Evolutionary conservation across 1,140 invertebrate genomes (phyloP), one percentile per base, ranked within the genome.

Genomic region (Oedothorax gibbosus): DNA sequence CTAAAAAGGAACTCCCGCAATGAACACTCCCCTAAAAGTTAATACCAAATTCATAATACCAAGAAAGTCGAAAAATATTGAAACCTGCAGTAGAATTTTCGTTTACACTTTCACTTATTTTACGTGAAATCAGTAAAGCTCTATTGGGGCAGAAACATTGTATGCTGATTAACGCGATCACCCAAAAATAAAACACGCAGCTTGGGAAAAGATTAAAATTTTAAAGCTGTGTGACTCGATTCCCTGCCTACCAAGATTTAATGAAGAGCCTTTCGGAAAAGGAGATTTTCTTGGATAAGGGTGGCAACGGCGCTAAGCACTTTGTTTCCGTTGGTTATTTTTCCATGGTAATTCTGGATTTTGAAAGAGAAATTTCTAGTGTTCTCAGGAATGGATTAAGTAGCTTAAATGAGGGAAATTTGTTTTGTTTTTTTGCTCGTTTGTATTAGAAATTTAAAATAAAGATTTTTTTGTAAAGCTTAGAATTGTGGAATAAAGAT

Each of bases 121-220:
- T 35, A 35, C 35, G 35, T 35, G 35, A 35, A 35, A 35, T 35
- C 35, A 35, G 35, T 35, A 35, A 35, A 35, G 35, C 35, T n/a
- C n/a, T 5, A 35, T 35, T 35, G 2, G 35, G 35, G 35, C 35
- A 35, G 35, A 35, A 35, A 35, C 51, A 66, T 66, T 35, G 11
- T 54, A n/a, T 0, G 9, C 50, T 35, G 50, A 53, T 53, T 15
- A 71, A 20, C n/a, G 7, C 20, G 54, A 12, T 60, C 72, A 56
- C 53, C 49, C 72, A 75, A 75, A 75, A 57, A 75, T 62, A 57
- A 75, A 75, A 75, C 20, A 75, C 72, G 56, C 10, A 49, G 20
- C 11, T 21, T 75, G 49, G 14, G 14, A 21, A 75, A 14, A 75
- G 72, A 75, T 75, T 75, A 75, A 75, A 75, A 60, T 71, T 75